These are phyloP conservation scores for Gari tellinella DNA, from an alignment of 2,888 invertebrate genomes.

Conservation along the genomic window DNA sequence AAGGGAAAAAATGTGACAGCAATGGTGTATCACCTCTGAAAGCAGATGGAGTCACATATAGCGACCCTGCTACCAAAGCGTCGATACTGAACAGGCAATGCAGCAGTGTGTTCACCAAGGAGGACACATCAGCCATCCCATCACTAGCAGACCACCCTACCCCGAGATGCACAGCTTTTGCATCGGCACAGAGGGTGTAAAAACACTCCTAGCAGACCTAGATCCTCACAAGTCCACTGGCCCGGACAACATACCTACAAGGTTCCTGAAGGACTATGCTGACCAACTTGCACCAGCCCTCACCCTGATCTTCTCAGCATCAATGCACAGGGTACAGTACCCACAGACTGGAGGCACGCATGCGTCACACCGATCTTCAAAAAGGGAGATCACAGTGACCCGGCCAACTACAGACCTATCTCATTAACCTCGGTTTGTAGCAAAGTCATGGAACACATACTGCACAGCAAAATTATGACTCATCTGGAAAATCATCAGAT, in stretches of 20 bases:
- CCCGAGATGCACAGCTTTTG: constrained; percentile 1
- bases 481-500: constrained; percentile 9
- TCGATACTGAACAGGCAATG: background rate
- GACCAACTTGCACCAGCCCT: background rate
- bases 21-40: constrained; percentile 5
- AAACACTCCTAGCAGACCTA: background rate
- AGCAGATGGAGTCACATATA: constrained; percentile 4
- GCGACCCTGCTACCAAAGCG: constrained; percentile 5
- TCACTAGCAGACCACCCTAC: background rate
- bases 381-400: background rate
- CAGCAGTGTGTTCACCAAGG: background rate
- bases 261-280: constrained; percentile 8
- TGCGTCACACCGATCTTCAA: background rate
- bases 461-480: constrained; percentile 16
- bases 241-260: background rate
- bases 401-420: constrained; percentile 2
- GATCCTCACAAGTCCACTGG: background rate
- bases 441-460: constrained; percentile 1
- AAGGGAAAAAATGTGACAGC: constrained; percentile 1
- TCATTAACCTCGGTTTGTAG: background rate
- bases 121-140: constrained; percentile 7
- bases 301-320: background rate
- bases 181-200: background rate
- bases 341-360: constrained; percentile 3
- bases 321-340: constrained; percentile 8